These are phyloP conservation scores for Rhinoptilus africanus DNA, from an alignment of 2,113 vertebrate species.

Conservation along the genomic window DNA sequence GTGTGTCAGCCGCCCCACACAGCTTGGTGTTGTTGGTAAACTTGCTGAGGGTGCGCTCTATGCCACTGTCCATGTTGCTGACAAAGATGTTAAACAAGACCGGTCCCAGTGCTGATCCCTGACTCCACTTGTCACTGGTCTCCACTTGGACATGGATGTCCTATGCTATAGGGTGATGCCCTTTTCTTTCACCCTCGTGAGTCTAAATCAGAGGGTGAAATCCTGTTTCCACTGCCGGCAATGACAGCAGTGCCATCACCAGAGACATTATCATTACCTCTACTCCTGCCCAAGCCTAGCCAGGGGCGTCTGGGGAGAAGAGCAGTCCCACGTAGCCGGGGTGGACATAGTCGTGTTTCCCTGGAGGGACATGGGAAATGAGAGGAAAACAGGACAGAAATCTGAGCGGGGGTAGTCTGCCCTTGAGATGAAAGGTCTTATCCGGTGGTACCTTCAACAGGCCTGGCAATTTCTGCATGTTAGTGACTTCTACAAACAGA, in stretches of 20 bases:
- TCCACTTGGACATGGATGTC: too few relatives aligned
- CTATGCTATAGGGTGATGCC: not conserved
- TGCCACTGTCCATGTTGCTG: too few relatives aligned
- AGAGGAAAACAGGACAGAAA: not conserved
- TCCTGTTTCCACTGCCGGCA: not conserved
- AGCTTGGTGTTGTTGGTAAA: too few relatives aligned
- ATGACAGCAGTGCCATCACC: not conserved
- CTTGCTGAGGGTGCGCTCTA: too few relatives aligned
- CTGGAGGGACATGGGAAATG: not conserved
- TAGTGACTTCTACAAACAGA: not conserved
- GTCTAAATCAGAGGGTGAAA: not conserved
- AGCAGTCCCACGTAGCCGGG: not conserved
- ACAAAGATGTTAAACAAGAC: too few relatives aligned
- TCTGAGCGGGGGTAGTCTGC: not conserved
- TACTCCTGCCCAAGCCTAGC: not conserved
- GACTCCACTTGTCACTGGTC: too few relatives aligned
- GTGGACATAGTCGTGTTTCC: not conserved
- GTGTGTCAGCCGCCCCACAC: too few relatives aligned
- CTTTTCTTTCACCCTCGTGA: not conserved
- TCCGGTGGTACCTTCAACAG: not conserved
- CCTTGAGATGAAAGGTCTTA: not conserved
- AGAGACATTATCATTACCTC: not conserved
- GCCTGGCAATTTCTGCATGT: not conserved
- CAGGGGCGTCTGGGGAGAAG: not conserved
- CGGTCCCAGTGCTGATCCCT: too few relatives aligned